A percentile compares a stretch with the other conserved stretches of the same genome.
Conservation (phyloP, 2,888 invertebrate genomes). For the Octonoba sinensis region DNA sequence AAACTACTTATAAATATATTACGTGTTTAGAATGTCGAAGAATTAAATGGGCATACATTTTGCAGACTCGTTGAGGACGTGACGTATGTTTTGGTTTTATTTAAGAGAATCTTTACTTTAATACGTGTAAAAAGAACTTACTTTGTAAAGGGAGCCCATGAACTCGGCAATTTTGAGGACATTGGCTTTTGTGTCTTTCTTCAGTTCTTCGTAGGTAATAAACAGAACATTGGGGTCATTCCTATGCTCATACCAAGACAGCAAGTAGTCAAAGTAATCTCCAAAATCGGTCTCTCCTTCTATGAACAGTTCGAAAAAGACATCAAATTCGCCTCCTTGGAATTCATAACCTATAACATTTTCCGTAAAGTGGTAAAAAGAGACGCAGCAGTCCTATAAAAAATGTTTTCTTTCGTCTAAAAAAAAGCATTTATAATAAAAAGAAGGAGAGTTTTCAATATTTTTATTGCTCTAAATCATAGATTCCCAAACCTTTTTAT, state of each 20-base stretch:
- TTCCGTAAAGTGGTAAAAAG: slow-evolving; percentile 70
- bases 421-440: no score
- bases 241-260: slow-evolving; percentile 65
- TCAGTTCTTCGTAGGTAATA: slow-evolving; percentile 72
- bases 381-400: slow-evolving; percentile 71
- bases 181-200: slow-evolving; percentile 66
- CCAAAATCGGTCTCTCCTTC: slow-evolving; percentile 69
- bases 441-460: no score
- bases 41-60: no score
- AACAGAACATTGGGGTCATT: slow-evolving; percentile 70
- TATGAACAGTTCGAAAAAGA: slow-evolving; percentile 71
- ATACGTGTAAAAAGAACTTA: background rate
- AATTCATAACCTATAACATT: slow-evolving; percentile 23
- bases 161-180: slow-evolving; percentile 67
- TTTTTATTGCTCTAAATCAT: no score
- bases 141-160: slow-evolving; percentile 59
- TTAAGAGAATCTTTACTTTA: no score
- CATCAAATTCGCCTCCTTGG: slow-evolving; percentile 67
- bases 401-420: no score
- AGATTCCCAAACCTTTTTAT: no score
- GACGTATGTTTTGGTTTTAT: no score
- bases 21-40: no score
- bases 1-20: no score
- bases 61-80: no score
- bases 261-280: slow-evolving; percentile 62